These are phyloP conservation scores for Mongoloraphidia duomilia DNA, from an alignment of 2,888 invertebrate genomes.

Conservation along the genomic window DNA sequence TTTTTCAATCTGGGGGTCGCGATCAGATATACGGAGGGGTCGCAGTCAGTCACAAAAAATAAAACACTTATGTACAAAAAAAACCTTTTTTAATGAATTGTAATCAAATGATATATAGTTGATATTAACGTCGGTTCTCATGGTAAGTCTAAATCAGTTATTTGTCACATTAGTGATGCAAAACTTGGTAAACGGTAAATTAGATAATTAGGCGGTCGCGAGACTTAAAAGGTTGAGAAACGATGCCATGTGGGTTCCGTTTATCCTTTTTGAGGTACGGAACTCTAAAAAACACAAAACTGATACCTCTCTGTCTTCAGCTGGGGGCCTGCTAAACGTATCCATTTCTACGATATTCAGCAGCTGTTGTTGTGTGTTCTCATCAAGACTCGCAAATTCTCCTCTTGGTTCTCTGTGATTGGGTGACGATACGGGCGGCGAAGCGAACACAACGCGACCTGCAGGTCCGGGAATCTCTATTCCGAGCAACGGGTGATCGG, in stretches of 20 bases:
- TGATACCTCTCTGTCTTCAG: constrained; percentile 50
- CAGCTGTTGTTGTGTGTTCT: constrained; percentile 62
- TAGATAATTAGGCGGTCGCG: not conserved
- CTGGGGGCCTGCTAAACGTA: constrained; percentile 55
- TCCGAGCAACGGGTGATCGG: constrained; percentile 55
- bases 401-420: constrained; percentile 33
- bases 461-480: constrained; percentile 51
- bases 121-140: too few relatives aligned
- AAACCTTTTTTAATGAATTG: too few relatives aligned
- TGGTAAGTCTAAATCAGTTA: too few relatives aligned
- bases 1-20: too few relatives aligned
- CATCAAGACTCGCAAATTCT: constrained; percentile 67
- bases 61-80: too few relatives aligned
- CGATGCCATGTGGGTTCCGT: not conserved
- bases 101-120: too few relatives aligned
- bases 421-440: constrained; percentile 29
- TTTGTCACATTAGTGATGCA: too few relatives aligned
- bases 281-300: constrained; percentile 1
- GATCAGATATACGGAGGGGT: too few relatives aligned
- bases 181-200: too few relatives aligned
- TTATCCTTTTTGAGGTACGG: too few relatives aligned
- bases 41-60: too few relatives aligned
- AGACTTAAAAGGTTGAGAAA: not conserved
- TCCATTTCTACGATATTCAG: constrained; percentile 60
- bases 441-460: constrained; percentile 48